phyloP scores from a whole-genome alignment of 2,888 invertebrate species.

The Drosophila acutilabella region DNA sequence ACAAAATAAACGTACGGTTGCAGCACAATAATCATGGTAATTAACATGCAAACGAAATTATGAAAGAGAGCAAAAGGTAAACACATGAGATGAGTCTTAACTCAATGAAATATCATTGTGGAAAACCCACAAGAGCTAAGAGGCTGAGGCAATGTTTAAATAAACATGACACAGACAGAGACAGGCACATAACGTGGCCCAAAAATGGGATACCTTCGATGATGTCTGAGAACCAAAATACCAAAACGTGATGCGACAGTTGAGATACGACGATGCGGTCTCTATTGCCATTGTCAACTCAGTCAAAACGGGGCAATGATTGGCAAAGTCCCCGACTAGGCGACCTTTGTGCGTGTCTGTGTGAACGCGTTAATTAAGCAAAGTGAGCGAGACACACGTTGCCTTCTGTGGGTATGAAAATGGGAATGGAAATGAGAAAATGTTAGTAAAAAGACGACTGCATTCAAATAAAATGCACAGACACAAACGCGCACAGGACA shows the following conservation, averaged over 20 bases:
- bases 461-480: conserved; percentile 76
- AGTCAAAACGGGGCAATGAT: conserved; percentile 69
- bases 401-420: neutral
- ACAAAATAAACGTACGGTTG: conserved; percentile 56
- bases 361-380: conserved; percentile 79
- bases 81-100: conserved; percentile 30
- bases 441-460: conserved; percentile 23
- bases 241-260: conserved; percentile 74
- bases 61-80: conserved; percentile 65
- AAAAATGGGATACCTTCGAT: conserved; percentile 50
- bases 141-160: conserved; percentile 55
- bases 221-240: conserved; percentile 64
- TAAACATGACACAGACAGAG: conserved; percentile 55
- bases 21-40: conserved; percentile 76
- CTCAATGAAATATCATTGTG: conserved; percentile 71
- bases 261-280: conserved; percentile 51
- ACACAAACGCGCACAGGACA: conserved; percentile 43
- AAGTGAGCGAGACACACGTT: conserved; percentile 79
- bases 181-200: conserved; percentile 51
- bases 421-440: neutral
- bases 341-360: conserved; percentile 67
- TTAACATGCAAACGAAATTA: conserved; percentile 81
- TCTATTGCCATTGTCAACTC: conserved; percentile 70
- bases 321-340: conserved; percentile 70
- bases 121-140: conserved; percentile 37